These are phyloP conservation scores for Drosophila rellima DNA, from an alignment of 2,888 invertebrate species.

Conservation along the genomic window DNA sequence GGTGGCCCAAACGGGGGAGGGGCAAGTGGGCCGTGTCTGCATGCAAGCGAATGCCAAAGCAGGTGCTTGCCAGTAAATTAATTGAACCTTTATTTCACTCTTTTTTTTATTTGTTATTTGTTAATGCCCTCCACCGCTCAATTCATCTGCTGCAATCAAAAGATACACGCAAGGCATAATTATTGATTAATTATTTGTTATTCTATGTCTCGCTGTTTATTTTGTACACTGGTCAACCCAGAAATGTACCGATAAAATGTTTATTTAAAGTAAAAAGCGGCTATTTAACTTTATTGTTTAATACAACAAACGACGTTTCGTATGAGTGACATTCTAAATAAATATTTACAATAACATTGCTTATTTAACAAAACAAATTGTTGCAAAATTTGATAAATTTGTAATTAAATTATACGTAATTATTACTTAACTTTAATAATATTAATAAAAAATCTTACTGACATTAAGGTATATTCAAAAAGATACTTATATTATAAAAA, in stretches of 20 bases:
- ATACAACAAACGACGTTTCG: background rate
- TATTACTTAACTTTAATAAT: too few species aligned
- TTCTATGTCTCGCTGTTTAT: constrained; percentile 17
- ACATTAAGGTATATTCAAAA: background rate
- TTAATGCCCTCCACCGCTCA: constrained; percentile 4
- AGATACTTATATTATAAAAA: background rate
- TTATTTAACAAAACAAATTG: too few species aligned
- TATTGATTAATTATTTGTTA: constrained; percentile 76
- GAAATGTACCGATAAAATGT: background rate
- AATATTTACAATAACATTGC: background rate
- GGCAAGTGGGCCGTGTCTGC: constrained; percentile 30
- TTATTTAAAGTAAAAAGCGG: background rate
- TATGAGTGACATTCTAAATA: background rate
- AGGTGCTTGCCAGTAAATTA: constrained; percentile 66
- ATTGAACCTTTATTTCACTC: constrained; percentile 40
- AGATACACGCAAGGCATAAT: constrained; percentile 60
- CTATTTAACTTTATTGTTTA: background rate
- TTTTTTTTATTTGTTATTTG: constrained; percentile 20
- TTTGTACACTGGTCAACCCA: constrained; percentile 32
- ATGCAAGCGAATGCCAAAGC: constrained; percentile 49
- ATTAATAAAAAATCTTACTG: too few species aligned
- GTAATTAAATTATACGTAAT: too few species aligned
- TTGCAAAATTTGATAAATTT: too few species aligned
- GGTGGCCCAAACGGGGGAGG: constrained; percentile 2
- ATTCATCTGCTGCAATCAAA: constrained; percentile 34